These are phyloP conservation scores for Masnerella sp. DNA, from an alignment of 2,888 invertebrate species.

Conservation along the genomic window DNA sequence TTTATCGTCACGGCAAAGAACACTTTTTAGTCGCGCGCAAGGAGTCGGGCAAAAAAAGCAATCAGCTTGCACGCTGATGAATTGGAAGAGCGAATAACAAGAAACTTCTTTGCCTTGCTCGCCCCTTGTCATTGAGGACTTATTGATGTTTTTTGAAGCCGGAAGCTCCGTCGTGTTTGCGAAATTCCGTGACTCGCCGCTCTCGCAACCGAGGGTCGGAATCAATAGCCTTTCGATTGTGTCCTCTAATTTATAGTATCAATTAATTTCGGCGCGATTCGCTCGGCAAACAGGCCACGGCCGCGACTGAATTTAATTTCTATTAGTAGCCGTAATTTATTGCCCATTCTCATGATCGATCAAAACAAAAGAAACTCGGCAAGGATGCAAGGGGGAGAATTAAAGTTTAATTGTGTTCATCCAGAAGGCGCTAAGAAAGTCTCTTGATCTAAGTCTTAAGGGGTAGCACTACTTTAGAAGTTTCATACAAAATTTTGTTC, in stretches of 20 bases:
- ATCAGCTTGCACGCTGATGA: conserved; percentile 11
- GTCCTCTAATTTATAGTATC: conserved; percentile 76
- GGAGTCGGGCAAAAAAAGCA: conserved; percentile 1
- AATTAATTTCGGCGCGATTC: conserved; percentile 72
- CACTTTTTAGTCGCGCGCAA: not conserved
- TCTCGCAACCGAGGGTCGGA: conserved; percentile 65
- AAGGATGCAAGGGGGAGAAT: too few relatives aligned
- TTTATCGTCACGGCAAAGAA: too few relatives aligned
- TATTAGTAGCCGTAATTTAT: conserved; percentile 73
- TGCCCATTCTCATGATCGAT: conserved; percentile 65
- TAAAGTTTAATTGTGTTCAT: conserved; percentile 67
- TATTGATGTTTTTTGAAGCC: conserved; percentile 51
- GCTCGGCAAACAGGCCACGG: conserved; percentile 54
- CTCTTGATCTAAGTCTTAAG: too few relatives aligned
- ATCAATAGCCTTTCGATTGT: conserved; percentile 74
- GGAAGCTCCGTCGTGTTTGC: too few relatives aligned
- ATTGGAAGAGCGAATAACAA: conserved; percentile 21
- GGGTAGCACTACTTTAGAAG: too few relatives aligned
- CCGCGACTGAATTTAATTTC: conserved; percentile 72
- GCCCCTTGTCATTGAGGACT: conserved; percentile 26
- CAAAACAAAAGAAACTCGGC: conserved; percentile 62
- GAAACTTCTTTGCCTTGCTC: conserved; percentile 2
- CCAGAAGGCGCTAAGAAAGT: conserved; percentile 61
- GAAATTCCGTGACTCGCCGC: conserved; percentile 61
- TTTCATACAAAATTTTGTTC: too few relatives aligned